Evolutionary conservation across 2,113 vertebrate species (phyloP).

Genomic region (Lepus timidus): DNA sequence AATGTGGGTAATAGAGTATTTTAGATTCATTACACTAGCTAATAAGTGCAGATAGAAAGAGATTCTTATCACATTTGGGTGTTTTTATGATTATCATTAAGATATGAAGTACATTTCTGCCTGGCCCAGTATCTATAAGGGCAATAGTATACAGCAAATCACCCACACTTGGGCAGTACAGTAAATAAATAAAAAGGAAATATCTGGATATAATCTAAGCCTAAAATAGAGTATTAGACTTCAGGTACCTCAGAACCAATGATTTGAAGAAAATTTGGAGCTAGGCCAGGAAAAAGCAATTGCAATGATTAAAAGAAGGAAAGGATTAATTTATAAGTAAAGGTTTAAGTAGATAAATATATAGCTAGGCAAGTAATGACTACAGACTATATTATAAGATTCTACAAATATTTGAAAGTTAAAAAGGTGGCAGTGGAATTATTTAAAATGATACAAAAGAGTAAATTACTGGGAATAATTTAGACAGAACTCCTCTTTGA

Average conservation of each 20-base stretch:
- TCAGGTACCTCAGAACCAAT: constrained; percentile 16
- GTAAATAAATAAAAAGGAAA: constrained; percentile 46
- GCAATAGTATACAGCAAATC: background rate
- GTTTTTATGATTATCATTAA: constrained; percentile 19
- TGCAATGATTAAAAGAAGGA: constrained; percentile 60
- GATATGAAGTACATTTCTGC: background rate
- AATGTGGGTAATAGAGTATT: background rate
- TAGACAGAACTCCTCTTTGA: constrained; percentile 69
- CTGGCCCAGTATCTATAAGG: background rate
- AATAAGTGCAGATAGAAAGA: background rate
- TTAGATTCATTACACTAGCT: background rate
- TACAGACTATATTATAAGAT: constrained; percentile 54
- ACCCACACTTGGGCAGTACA: background rate
- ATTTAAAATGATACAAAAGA: constrained; percentile 48
- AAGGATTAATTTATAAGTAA: constrained; percentile 68
- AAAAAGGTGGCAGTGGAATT: constrained; percentile 63
- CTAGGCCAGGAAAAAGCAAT: constrained; percentile 51
- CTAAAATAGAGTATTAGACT: constrained; percentile 28
- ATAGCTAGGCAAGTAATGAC: constrained; percentile 48
- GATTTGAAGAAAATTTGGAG: constrained; percentile 56
- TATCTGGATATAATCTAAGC: background rate
- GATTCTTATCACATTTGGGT: background rate
- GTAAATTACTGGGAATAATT: constrained; percentile 57
- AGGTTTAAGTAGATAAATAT: constrained; percentile 71
- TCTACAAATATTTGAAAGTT: constrained; percentile 76